Percentiles rank a stretch among this genome's conserved stretches.
phyloP scores from a whole-genome alignment of 2,888 invertebrate species.

The Harmothoe impar region DNA sequence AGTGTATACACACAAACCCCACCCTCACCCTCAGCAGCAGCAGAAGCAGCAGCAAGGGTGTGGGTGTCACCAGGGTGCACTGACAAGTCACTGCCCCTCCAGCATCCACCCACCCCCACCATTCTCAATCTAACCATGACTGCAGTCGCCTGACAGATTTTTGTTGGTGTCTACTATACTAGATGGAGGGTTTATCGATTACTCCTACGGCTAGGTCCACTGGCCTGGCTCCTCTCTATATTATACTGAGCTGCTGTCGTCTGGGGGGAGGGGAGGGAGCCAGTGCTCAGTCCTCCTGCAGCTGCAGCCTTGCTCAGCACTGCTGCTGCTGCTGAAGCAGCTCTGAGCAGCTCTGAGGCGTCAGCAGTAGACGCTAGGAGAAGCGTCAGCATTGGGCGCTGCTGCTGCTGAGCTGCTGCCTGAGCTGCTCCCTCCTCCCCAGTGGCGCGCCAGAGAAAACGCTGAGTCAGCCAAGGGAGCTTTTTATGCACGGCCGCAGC shows the following conservation, averaged over 20 bases:
- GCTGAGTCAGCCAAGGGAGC: background rate
- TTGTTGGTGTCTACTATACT: too few relatives aligned
- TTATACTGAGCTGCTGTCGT: too few relatives aligned
- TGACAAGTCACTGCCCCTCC: too few relatives aligned
- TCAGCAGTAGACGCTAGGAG: background rate
- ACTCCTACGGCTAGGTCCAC: too few relatives aligned
- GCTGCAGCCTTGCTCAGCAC: too few relatives aligned
- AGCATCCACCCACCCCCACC: background rate
- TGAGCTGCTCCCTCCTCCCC: background rate
- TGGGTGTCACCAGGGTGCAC: too few relatives aligned
- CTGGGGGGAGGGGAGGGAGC: too few relatives aligned
- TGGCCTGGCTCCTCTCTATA: too few relatives aligned
- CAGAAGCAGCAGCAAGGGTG: background rate
- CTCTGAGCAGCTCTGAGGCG: background rate
- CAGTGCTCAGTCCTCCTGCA: too few relatives aligned
- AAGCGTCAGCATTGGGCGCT: background rate
- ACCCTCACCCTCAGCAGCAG: background rate
- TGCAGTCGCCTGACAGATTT: background rate
- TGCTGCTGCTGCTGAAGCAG: background rate
- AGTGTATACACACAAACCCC: background rate
- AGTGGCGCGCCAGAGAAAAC: conserved; percentile 9
- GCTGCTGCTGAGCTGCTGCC: background rate
- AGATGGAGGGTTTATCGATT: too few relatives aligned
- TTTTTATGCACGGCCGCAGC: conserved; percentile 29
- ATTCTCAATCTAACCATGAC: background rate